Base-by-base conservation (phyloP, 2,888 invertebrate species). In the Branchinecta sandiegonensis region DNA sequence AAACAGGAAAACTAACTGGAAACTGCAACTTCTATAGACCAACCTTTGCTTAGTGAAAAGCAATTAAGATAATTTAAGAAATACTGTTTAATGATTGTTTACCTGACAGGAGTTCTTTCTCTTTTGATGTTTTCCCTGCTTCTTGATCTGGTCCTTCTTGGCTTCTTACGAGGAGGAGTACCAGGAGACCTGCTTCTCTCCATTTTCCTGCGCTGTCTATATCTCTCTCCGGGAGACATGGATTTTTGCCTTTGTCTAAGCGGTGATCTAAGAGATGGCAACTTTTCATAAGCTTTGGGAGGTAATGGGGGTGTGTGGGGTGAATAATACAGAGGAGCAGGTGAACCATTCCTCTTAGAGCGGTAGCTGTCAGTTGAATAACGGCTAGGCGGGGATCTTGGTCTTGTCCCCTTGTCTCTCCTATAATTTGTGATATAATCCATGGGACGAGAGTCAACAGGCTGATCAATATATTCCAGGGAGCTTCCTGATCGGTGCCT, bases 261-360 rank as follows among this genome's bases (percentile, higher is more conserved):
- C 17, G 70, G 70, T n/a, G 23, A 65, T 13, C 65, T 68, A 48
- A n/a, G 17, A 11, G 17, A 37, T 2, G 14, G 37, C 17, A 70
- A 66, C 37, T 71, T 70, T 48, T 82, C 82, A 75, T 81, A 82
- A 2, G 76, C 76, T 70, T 79, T 75, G 70, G 84, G 84, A 1
- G 85, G 85, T 67, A 80, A 79, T 1, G 83, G 80, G 0, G 88
- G 87, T 5, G 88, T 87, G 76, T 87, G 87, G 0, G 88, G 88
- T 1, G 87, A 87, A 67, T 68, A 68, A 8, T 67, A 67, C 13
- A n/a, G 23, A 50, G n/a, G 67, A 56, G n/a, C 9, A 10, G 63
- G 63, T 9, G 63, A 23, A 56, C 63, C 23, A n/a, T 23, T 56
- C 10, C 63, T 56, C 37, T 37, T 37, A 37, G 37, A 37, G 37